Conservation (phyloP, 2,113 vertebrate genomes). For the Barbus barbus region DNA sequence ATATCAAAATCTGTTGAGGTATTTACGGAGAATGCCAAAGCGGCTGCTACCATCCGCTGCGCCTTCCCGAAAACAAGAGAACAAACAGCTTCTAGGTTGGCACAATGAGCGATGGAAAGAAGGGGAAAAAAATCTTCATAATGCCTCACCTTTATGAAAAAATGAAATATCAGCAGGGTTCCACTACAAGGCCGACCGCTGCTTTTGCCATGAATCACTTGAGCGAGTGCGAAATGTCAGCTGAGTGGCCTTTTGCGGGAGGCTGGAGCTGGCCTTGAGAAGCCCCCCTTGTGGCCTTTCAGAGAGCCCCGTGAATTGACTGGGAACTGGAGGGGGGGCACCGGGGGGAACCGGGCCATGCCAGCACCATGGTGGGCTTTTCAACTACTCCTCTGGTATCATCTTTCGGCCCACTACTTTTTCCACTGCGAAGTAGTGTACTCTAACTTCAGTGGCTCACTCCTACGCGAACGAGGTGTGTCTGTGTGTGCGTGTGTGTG, state of each 20-base stretch:
- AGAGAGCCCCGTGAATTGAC: slow-evolving; percentile 48
- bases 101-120: slow-evolving; percentile 40
- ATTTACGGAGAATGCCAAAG: slow-evolving; percentile 57
- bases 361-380: slow-evolving; percentile 45
- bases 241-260: slow-evolving; percentile 57
- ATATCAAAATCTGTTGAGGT: slow-evolving; percentile 54
- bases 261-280: slow-evolving; percentile 35
- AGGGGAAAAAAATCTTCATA: slow-evolving; percentile 50
- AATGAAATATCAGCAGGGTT: slow-evolving; percentile 54
- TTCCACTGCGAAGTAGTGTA: slow-evolving; percentile 2
- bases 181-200: slow-evolving; percentile 50
- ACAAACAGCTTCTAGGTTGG: slow-evolving; percentile 51
- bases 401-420: background rate
- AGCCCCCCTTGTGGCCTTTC: slow-evolving; percentile 45
- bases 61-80: slow-evolving; percentile 31
- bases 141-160: slow-evolving; percentile 57
- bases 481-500: background rate
- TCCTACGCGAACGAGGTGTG: background rate
- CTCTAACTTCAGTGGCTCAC: background rate
- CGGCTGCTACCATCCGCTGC: slow-evolving; percentile 16
- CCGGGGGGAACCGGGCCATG: slow-evolving; percentile 16
- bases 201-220: slow-evolving; percentile 55
- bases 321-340: slow-evolving; percentile 30
- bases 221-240: slow-evolving; percentile 59
- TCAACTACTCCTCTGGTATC: slow-evolving; percentile 22